phyloP scores from a whole-genome alignment of 2,888 invertebrate species.

The Eucera pruinosa region DNA sequence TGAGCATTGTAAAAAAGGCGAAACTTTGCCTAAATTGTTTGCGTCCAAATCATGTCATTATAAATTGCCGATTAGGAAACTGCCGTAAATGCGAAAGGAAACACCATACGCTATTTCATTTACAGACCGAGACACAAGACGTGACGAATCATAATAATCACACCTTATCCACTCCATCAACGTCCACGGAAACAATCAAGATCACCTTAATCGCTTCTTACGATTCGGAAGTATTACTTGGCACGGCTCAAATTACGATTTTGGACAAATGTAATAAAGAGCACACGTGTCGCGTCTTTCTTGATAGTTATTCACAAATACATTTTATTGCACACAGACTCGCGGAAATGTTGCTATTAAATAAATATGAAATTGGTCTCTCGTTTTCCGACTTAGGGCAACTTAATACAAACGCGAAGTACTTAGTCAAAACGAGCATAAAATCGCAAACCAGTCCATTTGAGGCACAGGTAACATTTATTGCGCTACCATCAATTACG shows the following conservation, averaged over 20 bases:
- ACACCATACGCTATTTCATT: slow-evolving; percentile 19
- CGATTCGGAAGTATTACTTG: no score
- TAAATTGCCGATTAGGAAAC: no score
- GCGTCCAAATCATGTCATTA: no score
- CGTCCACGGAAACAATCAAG: background rate
- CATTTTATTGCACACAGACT: slow-evolving; percentile 6
- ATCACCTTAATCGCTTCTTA: background rate
- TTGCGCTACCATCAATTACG: slow-evolving; percentile 6
- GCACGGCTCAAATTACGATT: no score
- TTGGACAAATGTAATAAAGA: no score
- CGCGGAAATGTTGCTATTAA: background rate
- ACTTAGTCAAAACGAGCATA: background rate
- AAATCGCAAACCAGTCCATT: background rate
- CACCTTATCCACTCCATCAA: background rate
- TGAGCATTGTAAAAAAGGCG: no score
- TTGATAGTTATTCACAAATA: slow-evolving; percentile 6
- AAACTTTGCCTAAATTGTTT: slow-evolving; percentile 17
- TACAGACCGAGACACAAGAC: background rate
- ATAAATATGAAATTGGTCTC: background rate
- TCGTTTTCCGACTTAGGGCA: slow-evolving; percentile 2
- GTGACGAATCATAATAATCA: background rate
- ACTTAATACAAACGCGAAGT: background rate
- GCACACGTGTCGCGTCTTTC: slow-evolving; percentile 4
- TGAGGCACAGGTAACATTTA: background rate
- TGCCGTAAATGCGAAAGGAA: background rate